Evolutionary conservation across 2,113 vertebrate genomes (phyloP).

Genomic region (Turnix velox): DNA sequence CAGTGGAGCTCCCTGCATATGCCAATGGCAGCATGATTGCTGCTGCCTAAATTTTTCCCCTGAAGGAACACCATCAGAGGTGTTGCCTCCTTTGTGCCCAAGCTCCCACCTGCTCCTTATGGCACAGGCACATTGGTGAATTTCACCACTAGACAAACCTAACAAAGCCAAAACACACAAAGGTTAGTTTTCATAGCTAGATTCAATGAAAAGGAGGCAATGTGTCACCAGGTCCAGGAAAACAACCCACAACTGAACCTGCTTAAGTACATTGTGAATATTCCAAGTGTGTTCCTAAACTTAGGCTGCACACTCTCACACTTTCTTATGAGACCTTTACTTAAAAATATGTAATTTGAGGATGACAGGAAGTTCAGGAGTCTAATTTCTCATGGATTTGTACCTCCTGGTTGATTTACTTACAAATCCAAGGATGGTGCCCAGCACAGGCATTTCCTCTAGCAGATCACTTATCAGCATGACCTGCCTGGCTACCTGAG

Average conservation of each 20-base stretch:
- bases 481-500: neutral
- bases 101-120: neutral
- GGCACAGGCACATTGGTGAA: rapidly evolving
- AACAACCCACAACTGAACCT: neutral
- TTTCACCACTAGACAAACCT: neutral
- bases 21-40: neutral
- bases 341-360: neutral
- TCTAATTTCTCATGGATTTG: neutral
- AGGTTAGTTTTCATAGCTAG: neutral
- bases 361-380: neutral
- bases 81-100: rapidly evolving
- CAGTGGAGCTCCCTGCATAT: neutral
- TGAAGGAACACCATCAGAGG: neutral
- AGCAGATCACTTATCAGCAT: neutral
- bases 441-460: neutral
- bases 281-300: neutral
- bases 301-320: neutral
- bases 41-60: neutral
- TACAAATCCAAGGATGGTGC: neutral
- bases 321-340: neutral
- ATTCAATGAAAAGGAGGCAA: neutral
- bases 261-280: neutral
- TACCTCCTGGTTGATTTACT: neutral
- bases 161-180: neutral
- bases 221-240: neutral